phyloP scores from a whole-genome alignment of 2,797 vertebrate species.

The Danionella dracula region DNA sequence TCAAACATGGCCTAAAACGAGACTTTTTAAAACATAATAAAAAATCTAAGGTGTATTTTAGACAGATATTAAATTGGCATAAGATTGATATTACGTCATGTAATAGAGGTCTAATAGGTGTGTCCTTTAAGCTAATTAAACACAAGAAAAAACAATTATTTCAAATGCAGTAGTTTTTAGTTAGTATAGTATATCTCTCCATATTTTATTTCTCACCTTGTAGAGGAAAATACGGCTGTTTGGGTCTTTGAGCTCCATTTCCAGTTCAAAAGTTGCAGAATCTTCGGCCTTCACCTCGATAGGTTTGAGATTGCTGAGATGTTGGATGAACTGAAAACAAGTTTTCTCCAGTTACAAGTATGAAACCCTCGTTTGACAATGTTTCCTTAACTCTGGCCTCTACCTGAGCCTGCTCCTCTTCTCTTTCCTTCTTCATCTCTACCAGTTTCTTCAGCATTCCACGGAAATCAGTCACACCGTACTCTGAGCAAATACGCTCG shows the following conservation, averaged over 20 bases:
- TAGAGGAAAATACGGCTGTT: constrained; percentile 79
- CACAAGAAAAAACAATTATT: too few relatives aligned
- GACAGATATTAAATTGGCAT: too few relatives aligned
- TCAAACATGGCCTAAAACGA: too few relatives aligned
- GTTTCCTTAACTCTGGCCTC: too few relatives aligned
- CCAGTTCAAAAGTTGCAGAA: constrained; percentile 75
- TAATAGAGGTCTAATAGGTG: too few relatives aligned
- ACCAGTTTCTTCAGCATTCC: constrained; percentile 82
- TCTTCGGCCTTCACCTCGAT: constrained; percentile 69
- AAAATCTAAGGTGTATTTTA: too few relatives aligned
- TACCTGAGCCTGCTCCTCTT: constrained; percentile 75
- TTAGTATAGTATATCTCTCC: too few relatives aligned
- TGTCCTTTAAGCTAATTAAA: too few relatives aligned
- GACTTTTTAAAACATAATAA: too few relatives aligned
- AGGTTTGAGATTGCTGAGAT: constrained; percentile 70
- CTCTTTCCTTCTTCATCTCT: constrained; percentile 71
- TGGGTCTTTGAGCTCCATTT: constrained; percentile 80
- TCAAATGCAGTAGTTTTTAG: too few relatives aligned
- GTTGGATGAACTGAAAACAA: constrained; percentile 67
- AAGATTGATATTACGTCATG: too few relatives aligned
- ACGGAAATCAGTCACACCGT: constrained; percentile 81
- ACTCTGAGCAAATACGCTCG: constrained; percentile 77
- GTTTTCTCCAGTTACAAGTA: neutral
- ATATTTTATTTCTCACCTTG: constrained; percentile 80
- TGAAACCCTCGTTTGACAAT: too few relatives aligned